These are phyloP conservation scores for Tetragnatha versicolor DNA, from an alignment of 1,140 invertebrate genomes.

Conservation along the genomic window DNA sequence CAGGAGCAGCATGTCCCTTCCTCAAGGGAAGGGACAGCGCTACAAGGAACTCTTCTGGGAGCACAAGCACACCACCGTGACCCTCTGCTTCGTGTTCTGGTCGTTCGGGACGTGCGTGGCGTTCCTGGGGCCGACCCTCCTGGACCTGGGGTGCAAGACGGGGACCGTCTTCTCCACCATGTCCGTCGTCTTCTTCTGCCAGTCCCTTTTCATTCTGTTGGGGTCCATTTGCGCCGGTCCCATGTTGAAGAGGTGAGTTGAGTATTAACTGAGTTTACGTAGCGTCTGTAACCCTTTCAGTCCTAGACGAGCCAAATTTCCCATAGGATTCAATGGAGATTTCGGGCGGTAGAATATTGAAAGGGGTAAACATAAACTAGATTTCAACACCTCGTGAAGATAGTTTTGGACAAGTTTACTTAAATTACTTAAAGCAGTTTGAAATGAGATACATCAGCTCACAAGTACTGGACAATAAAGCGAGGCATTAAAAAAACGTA, in stretches of 20 bases:
- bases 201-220: constrained; percentile 66
- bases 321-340: too few species aligned
- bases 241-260: constrained; percentile 64
- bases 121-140: constrained; percentile 67
- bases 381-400: too few species aligned
- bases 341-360: too few species aligned
- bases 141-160: constrained; percentile 67
- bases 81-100: constrained; percentile 66
- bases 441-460: too few species aligned
- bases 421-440: too few species aligned
- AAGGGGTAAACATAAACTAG: too few species aligned
- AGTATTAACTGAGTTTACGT: too few species aligned
- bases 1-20: not conserved
- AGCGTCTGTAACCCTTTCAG: too few species aligned
- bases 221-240: constrained; percentile 66
- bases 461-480: too few species aligned
- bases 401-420: too few species aligned
- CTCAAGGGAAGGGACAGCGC: constrained; percentile 44
- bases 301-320: too few species aligned
- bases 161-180: constrained; percentile 65
- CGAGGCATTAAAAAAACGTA: too few species aligned
- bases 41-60: constrained; percentile 65
- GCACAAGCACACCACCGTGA: constrained; percentile 64
- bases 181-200: constrained; percentile 68
- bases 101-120: constrained; percentile 68